Evolutionary conservation across 2,888 invertebrate species (phyloP).

Genomic region (Drosophila niveifrons): DNA sequence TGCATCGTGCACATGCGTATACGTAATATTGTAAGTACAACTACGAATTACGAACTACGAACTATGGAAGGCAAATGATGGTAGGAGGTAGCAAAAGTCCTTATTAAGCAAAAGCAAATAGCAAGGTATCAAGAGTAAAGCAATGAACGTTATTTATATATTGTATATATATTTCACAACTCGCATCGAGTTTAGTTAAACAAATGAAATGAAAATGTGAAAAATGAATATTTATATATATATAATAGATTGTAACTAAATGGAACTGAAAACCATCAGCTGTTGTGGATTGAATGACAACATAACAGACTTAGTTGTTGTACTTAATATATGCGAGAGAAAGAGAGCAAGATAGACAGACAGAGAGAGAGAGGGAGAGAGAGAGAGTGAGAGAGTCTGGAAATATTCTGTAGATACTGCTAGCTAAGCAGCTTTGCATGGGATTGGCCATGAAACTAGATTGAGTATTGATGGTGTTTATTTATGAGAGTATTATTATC

Average conservation of each 20-base stretch:
- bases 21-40: slow-evolving; percentile 4
- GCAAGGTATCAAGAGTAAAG: slow-evolving; percentile 44
- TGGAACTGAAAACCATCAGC: slow-evolving; percentile 25
- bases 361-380: too few species aligned
- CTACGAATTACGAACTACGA: not conserved
- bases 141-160: slow-evolving; percentile 38
- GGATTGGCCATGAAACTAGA: slow-evolving; percentile 32
- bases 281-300: slow-evolving; percentile 17
- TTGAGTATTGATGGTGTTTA: slow-evolving; percentile 33
- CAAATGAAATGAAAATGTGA: slow-evolving; percentile 30
- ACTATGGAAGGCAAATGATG: slow-evolving; percentile 1
- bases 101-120: slow-evolving; percentile 60
- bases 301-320: slow-evolving; percentile 9
- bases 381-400: slow-evolving; percentile 2
- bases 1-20: slow-evolving; percentile 28
- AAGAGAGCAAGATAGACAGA: too few species aligned
- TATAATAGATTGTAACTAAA: slow-evolving; percentile 17
- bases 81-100: slow-evolving; percentile 37
- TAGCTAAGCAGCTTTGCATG: slow-evolving; percentile 33
- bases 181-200: slow-evolving; percentile 15
- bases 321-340: not conserved
- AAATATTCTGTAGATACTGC: slow-evolving; percentile 32
- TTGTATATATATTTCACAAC: slow-evolving; percentile 25
- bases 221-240: slow-evolving; percentile 20
- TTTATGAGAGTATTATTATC: slow-evolving; percentile 34